These are phyloP conservation scores for Sarcophaga subvicina DNA, from an alignment of 2,888 invertebrate genomes.

Conservation along the genomic window DNA sequence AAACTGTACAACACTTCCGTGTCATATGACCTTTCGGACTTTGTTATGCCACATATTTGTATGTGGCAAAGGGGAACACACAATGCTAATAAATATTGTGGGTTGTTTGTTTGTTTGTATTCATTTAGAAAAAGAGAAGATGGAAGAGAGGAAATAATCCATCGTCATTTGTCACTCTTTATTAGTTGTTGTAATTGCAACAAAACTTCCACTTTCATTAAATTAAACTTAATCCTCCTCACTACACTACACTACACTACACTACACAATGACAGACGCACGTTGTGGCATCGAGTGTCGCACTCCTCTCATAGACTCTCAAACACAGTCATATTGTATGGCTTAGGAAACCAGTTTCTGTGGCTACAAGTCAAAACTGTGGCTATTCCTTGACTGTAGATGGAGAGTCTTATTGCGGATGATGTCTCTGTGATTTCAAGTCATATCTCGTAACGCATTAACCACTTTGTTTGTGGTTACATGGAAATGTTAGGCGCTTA, in stretches of 20 bases:
- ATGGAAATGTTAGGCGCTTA: not conserved
- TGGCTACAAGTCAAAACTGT: constrained; percentile 53
- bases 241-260: no score
- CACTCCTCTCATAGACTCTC: constrained; percentile 21
- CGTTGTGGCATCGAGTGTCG: constrained; percentile 48
- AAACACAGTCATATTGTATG: no score
- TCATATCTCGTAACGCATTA: not conserved
- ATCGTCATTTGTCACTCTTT: constrained; percentile 51
- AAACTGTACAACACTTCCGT: no score
- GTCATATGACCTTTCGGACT: no score
- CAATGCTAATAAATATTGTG: no score
- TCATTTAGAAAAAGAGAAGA: not conserved
- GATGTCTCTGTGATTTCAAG: not conserved
- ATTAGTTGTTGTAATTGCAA: constrained; percentile 50
- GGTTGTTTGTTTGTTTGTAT: no score
- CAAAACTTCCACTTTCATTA: constrained; percentile 62
- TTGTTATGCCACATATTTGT: no score
- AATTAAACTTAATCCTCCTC: constrained; percentile 51
- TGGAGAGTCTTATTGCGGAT: not conserved
- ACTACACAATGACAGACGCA: constrained; percentile 21
- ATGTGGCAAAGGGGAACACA: no score
- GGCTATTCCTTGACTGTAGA: not conserved
- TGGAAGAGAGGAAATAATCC: constrained; percentile 2
- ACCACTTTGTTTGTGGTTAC: not conserved
- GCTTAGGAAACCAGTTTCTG: constrained; percentile 33